These are phyloP conservation scores for Phrynocephalus forsythii DNA, from an alignment of 2,797 vertebrate species.

Conservation along the genomic window DNA sequence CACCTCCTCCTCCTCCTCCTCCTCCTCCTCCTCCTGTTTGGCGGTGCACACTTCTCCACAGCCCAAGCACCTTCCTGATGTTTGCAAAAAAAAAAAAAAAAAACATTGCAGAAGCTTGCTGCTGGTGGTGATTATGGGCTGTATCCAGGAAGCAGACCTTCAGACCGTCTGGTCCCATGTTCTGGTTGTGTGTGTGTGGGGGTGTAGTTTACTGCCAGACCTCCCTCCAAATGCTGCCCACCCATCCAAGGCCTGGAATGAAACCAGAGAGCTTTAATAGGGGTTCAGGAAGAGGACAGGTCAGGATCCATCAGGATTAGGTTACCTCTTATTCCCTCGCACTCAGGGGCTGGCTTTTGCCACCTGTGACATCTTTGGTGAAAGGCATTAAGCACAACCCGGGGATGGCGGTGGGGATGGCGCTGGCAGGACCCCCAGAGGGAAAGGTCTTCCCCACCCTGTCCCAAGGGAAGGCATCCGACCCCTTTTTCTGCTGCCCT, in stretches of 20 bases:
- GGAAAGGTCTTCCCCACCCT: conserved; percentile 39
- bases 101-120: too few species aligned
- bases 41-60: too few species aligned
- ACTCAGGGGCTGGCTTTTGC: conserved; percentile 64
- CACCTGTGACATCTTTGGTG: conserved; percentile 70
- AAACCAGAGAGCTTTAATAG: conserved; percentile 68
- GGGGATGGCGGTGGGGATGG: background rate
- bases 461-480: background rate
- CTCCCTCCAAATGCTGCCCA: background rate
- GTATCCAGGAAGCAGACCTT: background rate
- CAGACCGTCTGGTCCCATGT: conserved; percentile 8
- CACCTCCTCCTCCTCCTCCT: too few species aligned
- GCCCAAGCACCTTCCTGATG: background rate
- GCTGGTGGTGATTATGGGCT: background rate
- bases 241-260: conserved; percentile 23
- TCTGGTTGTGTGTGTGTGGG: background rate
- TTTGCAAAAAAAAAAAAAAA: background rate
- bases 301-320: conserved; percentile 68
- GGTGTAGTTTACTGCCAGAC: conserved; percentile 27
- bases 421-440: too few species aligned
- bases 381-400: conserved; percentile 72
- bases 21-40: background rate
- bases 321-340: conserved; percentile 66
- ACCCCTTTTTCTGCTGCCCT: background rate
- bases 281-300: conserved; percentile 64